Evolutionary conservation across 2,888 invertebrate genomes (phyloP).

Genomic region (Poecilus cupreus): DNA sequence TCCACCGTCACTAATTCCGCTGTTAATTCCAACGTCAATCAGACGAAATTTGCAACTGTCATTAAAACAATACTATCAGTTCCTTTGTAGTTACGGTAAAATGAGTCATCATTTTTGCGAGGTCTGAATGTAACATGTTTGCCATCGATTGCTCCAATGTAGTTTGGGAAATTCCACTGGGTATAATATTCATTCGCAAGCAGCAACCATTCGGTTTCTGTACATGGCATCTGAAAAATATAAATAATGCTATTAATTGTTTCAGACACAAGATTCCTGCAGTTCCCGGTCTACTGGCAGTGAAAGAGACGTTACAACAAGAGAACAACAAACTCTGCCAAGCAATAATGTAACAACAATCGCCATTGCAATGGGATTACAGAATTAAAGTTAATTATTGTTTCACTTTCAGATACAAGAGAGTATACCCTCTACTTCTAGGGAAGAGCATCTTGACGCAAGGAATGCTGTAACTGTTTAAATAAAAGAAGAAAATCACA

Average conservation of each 20-base stretch:
- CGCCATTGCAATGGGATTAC: too few species aligned
- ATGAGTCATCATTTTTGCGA: background rate
- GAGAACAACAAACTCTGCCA: too few species aligned
- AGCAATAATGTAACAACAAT: too few species aligned
- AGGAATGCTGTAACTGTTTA: background rate
- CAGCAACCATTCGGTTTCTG: conserved; percentile 37
- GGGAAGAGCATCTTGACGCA: background rate
- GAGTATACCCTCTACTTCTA: background rate
- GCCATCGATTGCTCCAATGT: too few species aligned
- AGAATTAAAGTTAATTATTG: too few species aligned
- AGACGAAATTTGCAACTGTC: conserved; percentile 39
- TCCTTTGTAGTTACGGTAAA: conserved; percentile 22
- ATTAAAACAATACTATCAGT: conserved; percentile 44
- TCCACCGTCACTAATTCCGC: conserved; percentile 54
- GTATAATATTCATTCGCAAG: conserved; percentile 22
- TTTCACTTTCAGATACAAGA: too few species aligned
- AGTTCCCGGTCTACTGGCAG: too few species aligned
- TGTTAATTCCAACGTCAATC: background rate
- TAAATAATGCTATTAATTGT: background rate
- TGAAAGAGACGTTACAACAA: too few species aligned
- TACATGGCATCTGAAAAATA: conserved; percentile 32
- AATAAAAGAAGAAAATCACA: background rate
- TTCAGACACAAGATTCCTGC: conserved; percentile 5
- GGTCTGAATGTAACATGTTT: conserved; percentile 47
- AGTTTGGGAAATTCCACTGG: conserved; percentile 58